Base-by-base conservation (phyloP, 2,113 vertebrate genomes). In the Nyctereutes procyonoides region DNA sequence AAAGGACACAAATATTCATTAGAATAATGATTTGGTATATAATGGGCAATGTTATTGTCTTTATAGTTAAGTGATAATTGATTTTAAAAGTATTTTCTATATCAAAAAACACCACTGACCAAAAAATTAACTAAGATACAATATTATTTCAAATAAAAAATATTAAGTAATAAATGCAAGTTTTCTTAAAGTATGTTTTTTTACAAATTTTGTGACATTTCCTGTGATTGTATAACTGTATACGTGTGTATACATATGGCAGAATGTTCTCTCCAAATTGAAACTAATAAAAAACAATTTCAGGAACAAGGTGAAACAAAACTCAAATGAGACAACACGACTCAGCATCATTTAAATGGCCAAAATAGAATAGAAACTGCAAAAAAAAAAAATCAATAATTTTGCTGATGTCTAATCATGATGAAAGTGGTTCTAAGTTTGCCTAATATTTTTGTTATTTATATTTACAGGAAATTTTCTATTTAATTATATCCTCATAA, bases 381-480 rank as follows among this genome's bases (percentile, higher is more conserved):
- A 67, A 43, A 43, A 43, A 80, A 67, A 73, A 28, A 76, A 79
- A 65, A 83, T 51, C 17, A 90, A 48, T 58, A 71, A 51, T 60
- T 93, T 93, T 94, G n/a, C 38, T 83, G 79, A 38, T 73, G 24
- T 48, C 55, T 56, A 88, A 83, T 76, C 28, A 95, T 89, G 28
- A 83, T 65, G 26, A 82, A 82, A 95, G 73, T 73, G 26, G 22
- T 65, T 86, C 60, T 95, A 63, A 86, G 38, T 32, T 83, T 83
- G 14, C 53, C 58, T 95, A 63, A 58, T 38, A 87, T 58, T 91
- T 82, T 48, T 35, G 20, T 81, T 53, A 93, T 79, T 84, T 84
- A 35, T 63, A 88, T 35, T 90, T 56, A 91, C 17, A 91, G 26
- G n/a, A 58, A 60, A 86, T 73, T 73, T 7, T 73, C 20, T 76